Base-by-base conservation (phyloP, 1,140 invertebrate species). In the Melanaphis sacchari region DNA sequence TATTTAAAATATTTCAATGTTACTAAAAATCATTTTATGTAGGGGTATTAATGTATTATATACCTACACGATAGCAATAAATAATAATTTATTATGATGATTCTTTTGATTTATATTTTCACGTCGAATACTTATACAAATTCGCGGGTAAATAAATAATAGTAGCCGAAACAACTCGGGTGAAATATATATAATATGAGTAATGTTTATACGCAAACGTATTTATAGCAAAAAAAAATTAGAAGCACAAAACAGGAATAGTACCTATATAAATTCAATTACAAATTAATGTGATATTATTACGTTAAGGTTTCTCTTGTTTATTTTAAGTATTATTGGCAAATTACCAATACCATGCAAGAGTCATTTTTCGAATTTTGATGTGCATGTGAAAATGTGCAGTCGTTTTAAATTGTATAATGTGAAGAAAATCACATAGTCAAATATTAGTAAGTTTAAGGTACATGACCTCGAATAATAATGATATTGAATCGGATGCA, bases 101-200 rank as follows among this genome's bases (percentile, higher is more conserved):
- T 89, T 49, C n/a, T 49, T 89, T 89, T 89, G 36, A 89, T 89
- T 89, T 89, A 89, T 89, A 89, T 26, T 49, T 52, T 38, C 43
- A 38, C n/a, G 24, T 89, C 43, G n/a, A 38, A 7, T 2, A 66
- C 59, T n/a, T n/a, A 66, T 66, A 89, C 85, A 26, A 52, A 87
- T 36, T 22, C 18, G n/a, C 26, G 24, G n/a, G 46, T 52, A 52
- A 89, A 89, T 89, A 89, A 52, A 52, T 89, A 49, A 52, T 52
- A 43, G 87, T 52, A 89, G 87, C 43, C 46, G n/a, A 18, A 46
- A 22, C n/a, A 38, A 18, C n/a, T 52, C 31, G 36, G 8, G 22
- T 36, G 31, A 52, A 89, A 89, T 89, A 89, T 24, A 38, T 89
- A 52, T 38, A 31, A 38, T 89, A 52, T 38, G 41, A 43, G 36